Evolutionary conservation across 2,113 vertebrate species (phyloP), one percentile per base, ranked within the genome.

Genomic region (Sphaerodactylus townsendi): DNA sequence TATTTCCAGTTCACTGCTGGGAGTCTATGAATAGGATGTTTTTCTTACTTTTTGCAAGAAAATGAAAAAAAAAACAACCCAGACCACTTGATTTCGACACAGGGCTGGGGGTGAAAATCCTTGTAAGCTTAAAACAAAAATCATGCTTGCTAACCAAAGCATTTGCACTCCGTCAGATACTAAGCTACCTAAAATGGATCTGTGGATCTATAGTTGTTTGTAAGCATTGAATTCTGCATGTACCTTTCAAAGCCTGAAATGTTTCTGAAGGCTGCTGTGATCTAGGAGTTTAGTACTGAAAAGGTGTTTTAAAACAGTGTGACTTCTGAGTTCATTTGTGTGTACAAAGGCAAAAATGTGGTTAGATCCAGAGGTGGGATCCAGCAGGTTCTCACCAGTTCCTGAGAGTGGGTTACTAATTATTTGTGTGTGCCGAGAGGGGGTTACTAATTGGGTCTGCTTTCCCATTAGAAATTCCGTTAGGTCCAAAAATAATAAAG

Each of bases 131-230:
- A 23, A 86, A 30, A 62, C 1, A 1, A 53, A 83, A 86, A 35
- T 4, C 2, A 10, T 48, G 1, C 44, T 87, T 85, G 13, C 23
- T 15, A 56, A 37, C 10, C 30, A 25, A 48, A 23, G 9, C 0
- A 11, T 17, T 37, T 50, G 7, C 10, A 1, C 56, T 37, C 21
- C 37, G 3, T 56, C 6, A n/a, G 37, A 0, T 39, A 68, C 1
- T 30, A 64, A 77, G 25, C 37, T 9, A 2, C 70, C 33, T 3
- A 28, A n/a, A n/a, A 62, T 5, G 25, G n/a, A 1, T 41, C 69
- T 3, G 0, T 2, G 76, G 53, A n/a, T 8, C 39, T 28, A 10
- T 0, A 4, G 33, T 56, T 73, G 71, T 21, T 82, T 68, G 10
- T 65, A 30, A 65, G 2, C 1, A 7, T 1, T 1, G 0, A 9